Percentiles rank a stretch among this genome's conserved stretches.
phyloP scores from a whole-genome alignment of 2,797 vertebrate species.

The Enteromius anoplus region DNA sequence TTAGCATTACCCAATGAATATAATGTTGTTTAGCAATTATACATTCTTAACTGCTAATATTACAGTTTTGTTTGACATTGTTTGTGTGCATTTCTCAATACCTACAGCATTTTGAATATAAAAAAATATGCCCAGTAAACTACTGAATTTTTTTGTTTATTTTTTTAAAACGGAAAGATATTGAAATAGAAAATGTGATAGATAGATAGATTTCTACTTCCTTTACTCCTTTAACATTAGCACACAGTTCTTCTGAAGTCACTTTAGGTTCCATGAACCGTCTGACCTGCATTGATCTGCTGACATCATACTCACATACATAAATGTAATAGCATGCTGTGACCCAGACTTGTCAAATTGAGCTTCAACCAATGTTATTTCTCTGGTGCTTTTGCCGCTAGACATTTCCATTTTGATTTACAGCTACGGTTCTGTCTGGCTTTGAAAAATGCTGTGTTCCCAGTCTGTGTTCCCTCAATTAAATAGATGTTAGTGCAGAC shows the following conservation, averaged over 20 bases:
- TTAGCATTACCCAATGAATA: background rate
- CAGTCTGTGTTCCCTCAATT: background rate
- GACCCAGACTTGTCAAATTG: constrained; percentile 59
- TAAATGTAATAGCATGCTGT: constrained; percentile 51
- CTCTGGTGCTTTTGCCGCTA: constrained; percentile 48
- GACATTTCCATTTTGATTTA: constrained; percentile 72
- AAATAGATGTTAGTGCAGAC: background rate
- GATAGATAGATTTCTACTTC: background rate
- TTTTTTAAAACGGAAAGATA: background rate
- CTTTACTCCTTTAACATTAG: background rate
- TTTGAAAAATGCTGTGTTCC: constrained; percentile 74
- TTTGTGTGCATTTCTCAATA: background rate
- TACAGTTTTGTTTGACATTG: background rate
- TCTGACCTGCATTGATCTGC: constrained; percentile 45
- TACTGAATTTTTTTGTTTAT: background rate
- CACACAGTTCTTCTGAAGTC: constrained; percentile 5
- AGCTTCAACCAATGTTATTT: constrained; percentile 55
- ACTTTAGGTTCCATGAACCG: constrained; percentile 31
- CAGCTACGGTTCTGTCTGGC: constrained; percentile 65
- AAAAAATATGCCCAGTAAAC: background rate
- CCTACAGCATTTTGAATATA: background rate
- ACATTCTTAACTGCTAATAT: background rate
- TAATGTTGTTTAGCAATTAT: background rate
- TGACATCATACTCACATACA: constrained; percentile 32
- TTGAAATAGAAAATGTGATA: background rate